These are phyloP conservation scores for Apolygus lucorum DNA, from an alignment of 1,140 invertebrate genomes.

Conservation along the genomic window DNA sequence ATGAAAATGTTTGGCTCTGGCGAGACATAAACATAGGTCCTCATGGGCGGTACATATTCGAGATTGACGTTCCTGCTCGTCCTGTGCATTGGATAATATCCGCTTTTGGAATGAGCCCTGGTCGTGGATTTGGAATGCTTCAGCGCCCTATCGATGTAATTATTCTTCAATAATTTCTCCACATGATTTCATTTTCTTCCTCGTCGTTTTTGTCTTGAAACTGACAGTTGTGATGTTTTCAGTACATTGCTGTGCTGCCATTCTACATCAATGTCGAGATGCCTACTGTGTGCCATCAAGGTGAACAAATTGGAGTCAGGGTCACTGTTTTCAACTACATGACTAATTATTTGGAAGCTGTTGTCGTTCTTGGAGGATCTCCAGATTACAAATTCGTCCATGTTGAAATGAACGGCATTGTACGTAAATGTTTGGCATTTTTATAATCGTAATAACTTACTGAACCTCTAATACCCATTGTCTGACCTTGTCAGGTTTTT, in stretches of 20 bases:
- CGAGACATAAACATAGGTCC: constrained; percentile 88
- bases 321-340: constrained; percentile 93
- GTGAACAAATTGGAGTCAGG: constrained; percentile 87
- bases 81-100: constrained; percentile 89
- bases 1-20: constrained; percentile 93
- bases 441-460: constrained; percentile 15
- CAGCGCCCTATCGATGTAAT: constrained; percentile 60
- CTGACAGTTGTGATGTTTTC: too few species aligned
- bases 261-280: constrained; percentile 95
- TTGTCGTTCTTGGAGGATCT: constrained; percentile 77
- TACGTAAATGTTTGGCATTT: constrained; percentile 47
- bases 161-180: too few species aligned
- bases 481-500: too few species aligned
- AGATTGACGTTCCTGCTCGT: constrained; percentile 70
- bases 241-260: constrained; percentile 74
- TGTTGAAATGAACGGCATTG: constrained; percentile 82
- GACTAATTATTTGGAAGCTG: constrained; percentile 69
- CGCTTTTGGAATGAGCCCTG: constrained; percentile 80
- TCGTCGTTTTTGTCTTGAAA: too few species aligned
- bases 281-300: constrained; percentile 69
- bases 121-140: constrained; percentile 77
- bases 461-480: too few species aligned
- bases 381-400: constrained; percentile 88
- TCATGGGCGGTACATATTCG: constrained; percentile 77
- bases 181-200: background rate